These are phyloP conservation scores for Solenodon paradoxus DNA, from an alignment of 2,113 vertebrate genomes.

Conservation along the genomic window DNA sequence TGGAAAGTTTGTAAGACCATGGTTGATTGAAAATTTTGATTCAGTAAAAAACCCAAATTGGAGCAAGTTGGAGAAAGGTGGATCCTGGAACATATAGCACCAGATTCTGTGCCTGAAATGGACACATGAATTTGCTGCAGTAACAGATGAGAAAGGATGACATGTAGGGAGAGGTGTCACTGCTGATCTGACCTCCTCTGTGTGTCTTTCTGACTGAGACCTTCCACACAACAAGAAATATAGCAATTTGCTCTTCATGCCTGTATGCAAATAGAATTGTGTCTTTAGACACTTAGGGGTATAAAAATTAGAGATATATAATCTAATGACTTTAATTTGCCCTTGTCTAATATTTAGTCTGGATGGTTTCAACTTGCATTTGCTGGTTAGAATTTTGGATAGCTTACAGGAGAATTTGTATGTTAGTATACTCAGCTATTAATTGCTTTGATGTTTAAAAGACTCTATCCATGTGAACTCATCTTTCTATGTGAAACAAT, in stretches of 20 bases:
- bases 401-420: background rate
- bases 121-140: background rate
- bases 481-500: background rate
- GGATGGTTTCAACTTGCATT: background rate
- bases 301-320: background rate
- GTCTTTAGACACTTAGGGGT: background rate
- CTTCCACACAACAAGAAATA: background rate
- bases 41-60: background rate
- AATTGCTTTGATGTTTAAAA: background rate
- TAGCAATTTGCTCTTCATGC: background rate
- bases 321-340: background rate
- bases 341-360: no score
- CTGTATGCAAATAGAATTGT: background rate
- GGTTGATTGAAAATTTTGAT: background rate
- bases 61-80: background rate
- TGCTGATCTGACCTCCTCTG: background rate
- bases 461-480: background rate
- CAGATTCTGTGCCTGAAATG: background rate
- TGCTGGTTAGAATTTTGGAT: background rate
- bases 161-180: background rate
- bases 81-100: no score
- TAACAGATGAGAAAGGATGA: no score
- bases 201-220: background rate
- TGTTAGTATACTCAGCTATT: background rate
- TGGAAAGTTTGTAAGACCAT: background rate